phyloP scores from a whole-genome alignment of 2,888 invertebrate genomes.

The Bhutanitis thaidina region DNA sequence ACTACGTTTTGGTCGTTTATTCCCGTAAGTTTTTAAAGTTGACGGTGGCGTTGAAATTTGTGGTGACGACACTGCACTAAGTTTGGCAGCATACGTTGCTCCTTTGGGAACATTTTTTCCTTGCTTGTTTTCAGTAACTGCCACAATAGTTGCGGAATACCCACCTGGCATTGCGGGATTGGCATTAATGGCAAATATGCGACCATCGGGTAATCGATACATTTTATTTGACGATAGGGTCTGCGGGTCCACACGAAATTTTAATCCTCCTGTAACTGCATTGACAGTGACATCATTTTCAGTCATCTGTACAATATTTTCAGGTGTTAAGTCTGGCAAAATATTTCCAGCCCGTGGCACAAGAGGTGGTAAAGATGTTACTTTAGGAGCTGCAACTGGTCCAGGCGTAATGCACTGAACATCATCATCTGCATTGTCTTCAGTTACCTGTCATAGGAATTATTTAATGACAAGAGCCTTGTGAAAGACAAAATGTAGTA shows the following conservation, averaged over 20 bases:
- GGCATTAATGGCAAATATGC: conserved; percentile 71
- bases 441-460: conserved; percentile 50
- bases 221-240: conserved; percentile 74
- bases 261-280: conserved; percentile 65
- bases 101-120: conserved; percentile 44
- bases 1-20: conserved; percentile 24
- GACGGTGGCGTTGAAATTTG: conserved; percentile 20
- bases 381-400: conserved; percentile 46
- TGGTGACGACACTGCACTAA: conserved; percentile 44
- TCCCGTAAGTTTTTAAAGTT: conserved; percentile 22
- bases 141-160: conserved; percentile 75
- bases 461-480: no score
- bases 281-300: conserved; percentile 76
- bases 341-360: conserved; percentile 30
- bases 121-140: conserved; percentile 51
- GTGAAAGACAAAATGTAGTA: no score
- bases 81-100: conserved; percentile 60
- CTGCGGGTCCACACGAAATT: conserved; percentile 74
- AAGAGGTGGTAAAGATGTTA: conserved; percentile 36
- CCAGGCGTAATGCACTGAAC: conserved; percentile 71
- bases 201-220: conserved; percentile 73
- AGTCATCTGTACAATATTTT: conserved; percentile 74
- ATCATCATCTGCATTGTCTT: conserved; percentile 67
- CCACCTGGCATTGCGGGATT: conserved; percentile 75
- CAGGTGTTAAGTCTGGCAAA: conserved; percentile 43